These are phyloP conservation scores for Drosophila lini DNA, from an alignment of 1,140 invertebrate genomes.

Conservation along the genomic window DNA sequence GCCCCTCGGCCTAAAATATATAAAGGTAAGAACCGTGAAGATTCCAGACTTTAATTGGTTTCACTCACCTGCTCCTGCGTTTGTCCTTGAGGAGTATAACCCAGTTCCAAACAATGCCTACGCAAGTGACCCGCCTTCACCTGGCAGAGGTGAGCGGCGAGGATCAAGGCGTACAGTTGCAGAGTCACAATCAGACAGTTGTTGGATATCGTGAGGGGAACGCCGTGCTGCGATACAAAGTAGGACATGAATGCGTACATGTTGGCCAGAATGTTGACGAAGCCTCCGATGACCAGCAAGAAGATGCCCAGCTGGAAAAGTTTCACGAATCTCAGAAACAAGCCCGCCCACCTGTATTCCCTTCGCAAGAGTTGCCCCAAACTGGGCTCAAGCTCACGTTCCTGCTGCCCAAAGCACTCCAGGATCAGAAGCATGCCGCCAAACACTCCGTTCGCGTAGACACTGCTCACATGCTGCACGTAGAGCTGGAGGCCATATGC, in stretches of 20 bases:
- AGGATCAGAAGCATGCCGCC: slow-evolving; percentile 55
- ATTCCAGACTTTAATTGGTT: not conserved
- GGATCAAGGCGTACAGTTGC: slow-evolving; percentile 63
- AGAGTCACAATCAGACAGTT: slow-evolving; percentile 60
- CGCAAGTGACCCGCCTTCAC: slow-evolving; percentile 29
- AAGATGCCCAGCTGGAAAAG: slow-evolving; percentile 64
- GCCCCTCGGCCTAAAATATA: slow-evolving; percentile 36
- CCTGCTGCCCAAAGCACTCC: slow-evolving; percentile 34
- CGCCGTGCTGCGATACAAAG: slow-evolving; percentile 62
- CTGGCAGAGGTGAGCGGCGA: slow-evolving; percentile 66
- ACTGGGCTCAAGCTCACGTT: not conserved
- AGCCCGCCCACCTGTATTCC: slow-evolving; percentile 26
- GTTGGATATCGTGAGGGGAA: slow-evolving; percentile 74
- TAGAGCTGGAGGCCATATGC: slow-evolving; percentile 65
- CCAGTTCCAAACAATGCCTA: slow-evolving; percentile 28
- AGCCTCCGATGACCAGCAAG: slow-evolving; percentile 61
- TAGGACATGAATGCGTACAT: slow-evolving; percentile 78
- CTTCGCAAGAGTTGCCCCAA: not conserved
- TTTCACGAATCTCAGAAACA: slow-evolving; percentile 27
- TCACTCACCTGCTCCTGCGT: slow-evolving; percentile 35
- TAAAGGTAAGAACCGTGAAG: too few relatives aligned
- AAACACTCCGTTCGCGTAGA: slow-evolving; percentile 67
- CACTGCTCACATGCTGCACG: slow-evolving; percentile 67
- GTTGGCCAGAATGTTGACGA: slow-evolving; percentile 73
- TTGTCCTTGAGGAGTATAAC: slow-evolving; percentile 38